Percentiles rank a stretch among this genome's conserved stretches.
phyloP scores from a whole-genome alignment of 2,113 vertebrate species.

The Otolemur garnettii region DNA sequence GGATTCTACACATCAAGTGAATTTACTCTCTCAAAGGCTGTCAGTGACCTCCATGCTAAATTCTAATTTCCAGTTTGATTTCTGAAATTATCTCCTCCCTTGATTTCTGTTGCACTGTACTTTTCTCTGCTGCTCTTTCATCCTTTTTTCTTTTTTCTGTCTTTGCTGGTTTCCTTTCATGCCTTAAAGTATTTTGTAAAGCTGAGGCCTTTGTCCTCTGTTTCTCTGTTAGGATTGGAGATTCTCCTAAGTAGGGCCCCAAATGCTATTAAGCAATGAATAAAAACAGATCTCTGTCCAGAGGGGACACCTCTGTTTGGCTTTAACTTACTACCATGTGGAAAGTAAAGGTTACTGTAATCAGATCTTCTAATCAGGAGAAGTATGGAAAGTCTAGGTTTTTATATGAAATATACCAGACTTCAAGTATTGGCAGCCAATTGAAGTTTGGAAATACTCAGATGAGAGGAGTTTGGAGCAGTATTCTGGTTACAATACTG shows the following conservation, averaged over 20 bases:
- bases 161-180: conserved; percentile 13
- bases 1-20: neutral
- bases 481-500: neutral
- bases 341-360: neutral
- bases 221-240: neutral
- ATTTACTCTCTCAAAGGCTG: neutral
- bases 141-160: neutral
- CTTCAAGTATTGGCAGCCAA: neutral
- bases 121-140: neutral
- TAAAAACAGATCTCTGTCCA: neutral
- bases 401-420: neutral
- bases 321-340: neutral
- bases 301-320: neutral
- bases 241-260: neutral
- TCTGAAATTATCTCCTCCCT: neutral
- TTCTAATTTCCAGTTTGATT: neutral
- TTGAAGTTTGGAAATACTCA: neutral
- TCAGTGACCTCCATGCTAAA: neutral
- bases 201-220: neutral
- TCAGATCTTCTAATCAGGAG: neutral
- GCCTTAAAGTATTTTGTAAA: neutral
- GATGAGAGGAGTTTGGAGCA: neutral
- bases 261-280: neutral
- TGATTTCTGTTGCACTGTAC: neutral
- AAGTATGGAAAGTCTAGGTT: neutral